These are phyloP conservation scores for Enteromius anoplus DNA, from an alignment of 2,797 vertebrate genomes.

Conservation along the genomic window DNA sequence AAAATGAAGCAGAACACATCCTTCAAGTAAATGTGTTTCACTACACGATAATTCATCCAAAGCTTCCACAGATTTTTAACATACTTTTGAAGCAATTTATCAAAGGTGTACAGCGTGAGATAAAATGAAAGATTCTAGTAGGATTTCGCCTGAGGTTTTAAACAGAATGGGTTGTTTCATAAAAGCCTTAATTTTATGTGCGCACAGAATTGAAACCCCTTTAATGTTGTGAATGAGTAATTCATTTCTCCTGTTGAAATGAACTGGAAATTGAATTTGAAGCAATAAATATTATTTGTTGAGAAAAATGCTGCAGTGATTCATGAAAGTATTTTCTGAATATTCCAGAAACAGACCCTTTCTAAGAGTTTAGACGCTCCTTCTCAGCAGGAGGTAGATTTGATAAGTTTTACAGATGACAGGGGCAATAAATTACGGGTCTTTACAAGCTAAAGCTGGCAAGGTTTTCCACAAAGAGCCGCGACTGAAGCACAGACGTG, in stretches of 20 bases:
- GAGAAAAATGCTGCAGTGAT: not conserved
- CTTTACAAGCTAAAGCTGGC: slow-evolving; percentile 59
- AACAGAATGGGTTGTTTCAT: not conserved
- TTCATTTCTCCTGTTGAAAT: not conserved
- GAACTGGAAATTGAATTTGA: not conserved
- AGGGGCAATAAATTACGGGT: slow-evolving; percentile 61
- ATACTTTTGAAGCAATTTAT: slow-evolving; percentile 48
- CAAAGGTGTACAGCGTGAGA: slow-evolving; percentile 3
- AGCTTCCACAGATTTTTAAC: slow-evolving; percentile 9
- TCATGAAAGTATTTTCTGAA: not conserved
- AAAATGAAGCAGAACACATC: slow-evolving; percentile 42
- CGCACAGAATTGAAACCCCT: not conserved
- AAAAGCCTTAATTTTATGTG: not conserved
- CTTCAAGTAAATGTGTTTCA: slow-evolving; percentile 41
- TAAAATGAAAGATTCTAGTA: not conserved
- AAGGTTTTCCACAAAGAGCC: slow-evolving; percentile 46
- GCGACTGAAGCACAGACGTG: slow-evolving; percentile 31
- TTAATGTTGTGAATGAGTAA: slow-evolving; percentile 1
- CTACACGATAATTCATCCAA: slow-evolving; percentile 35
- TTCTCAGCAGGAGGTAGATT: slow-evolving; percentile 58
- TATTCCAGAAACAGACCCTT: slow-evolving; percentile 22
- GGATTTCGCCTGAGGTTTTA: slow-evolving; percentile 1
- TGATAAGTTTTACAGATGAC: slow-evolving; percentile 62
- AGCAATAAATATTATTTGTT: slow-evolving; percentile 1
- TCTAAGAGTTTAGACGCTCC: slow-evolving; percentile 14